Evolutionary conservation across 2,888 invertebrate genomes (phyloP).

Genomic region (Ormyrus pomaceus): DNA sequence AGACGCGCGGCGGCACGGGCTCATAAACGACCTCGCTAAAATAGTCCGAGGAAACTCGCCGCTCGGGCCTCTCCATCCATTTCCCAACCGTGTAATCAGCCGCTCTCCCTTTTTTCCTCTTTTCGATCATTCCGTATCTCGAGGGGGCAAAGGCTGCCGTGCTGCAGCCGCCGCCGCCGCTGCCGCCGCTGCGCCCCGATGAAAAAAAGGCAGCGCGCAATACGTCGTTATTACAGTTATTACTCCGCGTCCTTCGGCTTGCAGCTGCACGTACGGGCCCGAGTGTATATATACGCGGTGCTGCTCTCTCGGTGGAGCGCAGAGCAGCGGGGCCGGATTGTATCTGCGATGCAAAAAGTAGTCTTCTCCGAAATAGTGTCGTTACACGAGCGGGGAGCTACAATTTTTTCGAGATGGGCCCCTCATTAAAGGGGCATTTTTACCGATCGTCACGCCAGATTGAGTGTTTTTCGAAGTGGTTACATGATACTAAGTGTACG

Average conservation of each 20-base stretch:
- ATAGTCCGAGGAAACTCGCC: neutral
- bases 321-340: too few relatives aligned
- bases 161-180: conserved; percentile 7
- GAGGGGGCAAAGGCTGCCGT: conserved; percentile 15
- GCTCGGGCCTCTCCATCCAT: conserved; percentile 16
- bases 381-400: neutral
- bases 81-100: conserved; percentile 46
- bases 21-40: conserved; percentile 1
- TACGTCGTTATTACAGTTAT: conserved; percentile 54
- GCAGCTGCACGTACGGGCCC: too few relatives aligned
- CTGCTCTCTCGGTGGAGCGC: too few relatives aligned
- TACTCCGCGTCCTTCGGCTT: conserved; percentile 48
- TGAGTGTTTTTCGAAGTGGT: too few relatives aligned
- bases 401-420: too few relatives aligned
- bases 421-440: too few relatives aligned
- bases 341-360: neutral
- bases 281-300: too few relatives aligned
- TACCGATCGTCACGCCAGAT: too few relatives aligned
- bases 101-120: conserved; percentile 14
- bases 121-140: conserved; percentile 47
- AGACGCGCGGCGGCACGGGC: neutral
- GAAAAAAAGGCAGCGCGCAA: conserved; percentile 30
- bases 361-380: conserved; percentile 5
- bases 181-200: neutral
- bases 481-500: too few relatives aligned